Percentiles rank a stretch among this genome's conserved stretches.
phyloP scores from a whole-genome alignment of 1,140 invertebrate species.

The Camponotus vicinus region DNA sequence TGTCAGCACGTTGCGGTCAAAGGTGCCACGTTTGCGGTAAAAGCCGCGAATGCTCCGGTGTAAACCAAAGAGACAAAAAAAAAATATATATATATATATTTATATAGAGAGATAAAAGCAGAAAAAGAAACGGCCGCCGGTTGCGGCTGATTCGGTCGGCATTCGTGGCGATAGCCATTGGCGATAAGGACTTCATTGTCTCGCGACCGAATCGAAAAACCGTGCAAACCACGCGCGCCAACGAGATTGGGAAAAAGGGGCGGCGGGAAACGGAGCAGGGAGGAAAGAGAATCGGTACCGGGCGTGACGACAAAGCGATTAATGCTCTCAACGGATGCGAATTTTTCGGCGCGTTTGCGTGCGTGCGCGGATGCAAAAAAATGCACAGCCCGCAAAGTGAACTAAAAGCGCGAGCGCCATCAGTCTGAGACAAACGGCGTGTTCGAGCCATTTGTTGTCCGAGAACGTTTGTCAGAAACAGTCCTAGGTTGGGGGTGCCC shows the following conservation, averaged over 20 bases:
- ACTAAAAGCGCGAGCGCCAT: slow-evolving; percentile 38
- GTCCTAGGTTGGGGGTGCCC: neutral
- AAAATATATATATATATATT: slow-evolving; percentile 47
- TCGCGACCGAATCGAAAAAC: slow-evolving; percentile 73
- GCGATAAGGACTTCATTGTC: slow-evolving; percentile 77
- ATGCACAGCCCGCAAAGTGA: slow-evolving; percentile 35
- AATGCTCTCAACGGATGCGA: slow-evolving; percentile 30
- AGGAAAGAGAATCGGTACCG: slow-evolving; percentile 24
- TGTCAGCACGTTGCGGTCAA: slow-evolving; percentile 61
- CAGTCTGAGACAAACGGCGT: slow-evolving; percentile 48
- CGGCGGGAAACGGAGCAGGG: neutral
- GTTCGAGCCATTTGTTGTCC: slow-evolving; percentile 37
- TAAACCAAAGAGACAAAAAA: slow-evolving; percentile 31
- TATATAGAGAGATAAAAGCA: slow-evolving; percentile 64
- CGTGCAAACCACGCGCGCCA: slow-evolving; percentile 36
- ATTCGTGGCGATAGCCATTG: slow-evolving; percentile 67
- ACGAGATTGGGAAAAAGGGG: neutral
- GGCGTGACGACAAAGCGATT: slow-evolving; percentile 41
- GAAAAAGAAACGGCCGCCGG: slow-evolving; percentile 62
- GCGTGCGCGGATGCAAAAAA: slow-evolving; percentile 41
- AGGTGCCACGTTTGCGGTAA: slow-evolving; percentile 50
- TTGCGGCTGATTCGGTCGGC: slow-evolving; percentile 48
- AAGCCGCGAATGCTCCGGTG: slow-evolving; percentile 60
- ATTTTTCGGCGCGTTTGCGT: slow-evolving; percentile 44
- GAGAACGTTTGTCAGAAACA: slow-evolving; percentile 6